A percentile compares a stretch with the other conserved stretches of the same genome.
Conservation (phyloP, 2,113 vertebrate species). For the Microcebus murinus region DNA sequence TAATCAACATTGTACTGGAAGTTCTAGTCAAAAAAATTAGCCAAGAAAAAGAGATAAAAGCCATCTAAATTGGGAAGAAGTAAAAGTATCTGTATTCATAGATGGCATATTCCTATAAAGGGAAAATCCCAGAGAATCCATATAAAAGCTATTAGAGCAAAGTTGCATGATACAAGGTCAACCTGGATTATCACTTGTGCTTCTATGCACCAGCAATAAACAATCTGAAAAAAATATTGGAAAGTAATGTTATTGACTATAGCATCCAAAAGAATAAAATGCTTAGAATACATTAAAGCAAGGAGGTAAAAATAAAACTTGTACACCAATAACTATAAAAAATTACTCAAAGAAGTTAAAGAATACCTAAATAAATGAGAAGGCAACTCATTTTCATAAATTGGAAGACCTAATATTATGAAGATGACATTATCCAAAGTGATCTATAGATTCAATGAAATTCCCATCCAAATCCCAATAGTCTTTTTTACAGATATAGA, state of each 20-base stretch:
- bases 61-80: neutral
- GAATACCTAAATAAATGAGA: neutral
- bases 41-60: neutral
- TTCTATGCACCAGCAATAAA: neutral
- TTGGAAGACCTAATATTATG: neutral
- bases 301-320: neutral
- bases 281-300: neutral
- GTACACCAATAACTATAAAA: neutral
- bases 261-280: neutral
- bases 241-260: neutral
- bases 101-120: neutral
- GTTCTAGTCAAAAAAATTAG: neutral
- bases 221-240: neutral
- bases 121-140: neutral
- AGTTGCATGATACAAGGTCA: neutral
- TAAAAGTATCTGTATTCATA: neutral
- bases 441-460: neutral
- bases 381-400: neutral
- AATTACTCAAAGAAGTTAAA: neutral
- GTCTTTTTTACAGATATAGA: neutral
- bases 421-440: neutral
- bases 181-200: neutral
- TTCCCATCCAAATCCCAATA: neutral
- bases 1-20: neutral
- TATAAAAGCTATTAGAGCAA: neutral